A percentile compares a stretch with the other conserved stretches of the same genome.
These are phyloP conservation scores for Coranthus polyacanthus DNA, from an alignment of 2,797 vertebrate genomes.

Conservation along the genomic window DNA sequence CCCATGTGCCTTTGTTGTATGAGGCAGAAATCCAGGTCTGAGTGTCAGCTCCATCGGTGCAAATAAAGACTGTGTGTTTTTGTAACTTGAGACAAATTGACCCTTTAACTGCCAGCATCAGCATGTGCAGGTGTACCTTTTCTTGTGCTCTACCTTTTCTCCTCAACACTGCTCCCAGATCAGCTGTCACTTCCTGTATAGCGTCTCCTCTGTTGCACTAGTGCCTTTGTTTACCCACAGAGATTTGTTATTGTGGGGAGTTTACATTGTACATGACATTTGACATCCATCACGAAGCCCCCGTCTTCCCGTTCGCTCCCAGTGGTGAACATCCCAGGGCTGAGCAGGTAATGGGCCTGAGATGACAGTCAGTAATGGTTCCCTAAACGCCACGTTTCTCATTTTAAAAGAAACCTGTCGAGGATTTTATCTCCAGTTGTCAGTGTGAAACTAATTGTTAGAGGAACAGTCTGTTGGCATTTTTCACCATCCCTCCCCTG, in stretches of 20 bases:
- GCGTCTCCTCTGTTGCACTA: conserved; percentile 10
- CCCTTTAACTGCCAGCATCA: neutral
- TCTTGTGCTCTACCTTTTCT: neutral
- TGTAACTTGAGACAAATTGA: too few relatives aligned
- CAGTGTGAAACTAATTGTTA: conserved; percentile 54
- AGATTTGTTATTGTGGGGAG: conserved; percentile 51
- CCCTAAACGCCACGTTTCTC: conserved; percentile 51
- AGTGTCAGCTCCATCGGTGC: too few relatives aligned
- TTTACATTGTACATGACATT: conserved; percentile 46
- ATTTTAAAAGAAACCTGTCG: conserved; percentile 44
- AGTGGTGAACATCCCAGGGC: conserved; percentile 34
- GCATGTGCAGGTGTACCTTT: neutral
- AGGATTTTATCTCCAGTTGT: conserved; percentile 51
- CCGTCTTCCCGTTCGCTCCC: conserved; percentile 4
- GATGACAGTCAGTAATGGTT: conserved; percentile 54
- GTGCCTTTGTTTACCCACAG: conserved; percentile 36
- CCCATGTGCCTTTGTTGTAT: too few relatives aligned
- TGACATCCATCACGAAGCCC: conserved; percentile 60
- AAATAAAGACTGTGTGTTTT: too few relatives aligned
- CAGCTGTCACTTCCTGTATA: conserved; percentile 45
- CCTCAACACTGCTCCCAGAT: neutral
- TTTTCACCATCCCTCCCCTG: conserved; percentile 22
- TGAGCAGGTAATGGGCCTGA: conserved; percentile 43
- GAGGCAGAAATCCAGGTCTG: too few relatives aligned
- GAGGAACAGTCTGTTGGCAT: conserved; percentile 28